Base-by-base conservation (phyloP, 1,140 invertebrate genomes). In the Mercenaria mercenaria region DNA sequence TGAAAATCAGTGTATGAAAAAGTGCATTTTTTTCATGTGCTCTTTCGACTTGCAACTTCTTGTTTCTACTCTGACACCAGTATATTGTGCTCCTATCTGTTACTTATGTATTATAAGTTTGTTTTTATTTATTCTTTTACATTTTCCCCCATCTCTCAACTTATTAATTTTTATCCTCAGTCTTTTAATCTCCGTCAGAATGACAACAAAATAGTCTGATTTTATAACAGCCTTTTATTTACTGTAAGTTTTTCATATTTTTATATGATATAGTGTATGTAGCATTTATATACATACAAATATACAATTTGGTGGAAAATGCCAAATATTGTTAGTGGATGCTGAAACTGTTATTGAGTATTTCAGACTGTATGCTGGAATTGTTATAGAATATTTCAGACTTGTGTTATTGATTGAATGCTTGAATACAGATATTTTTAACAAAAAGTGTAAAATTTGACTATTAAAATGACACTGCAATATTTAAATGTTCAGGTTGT, bases 391-490 rank as follows among this genome's bases (percentile, higher is more conserved):
- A 41, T 72, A 72, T 72, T 72, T 39, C 67, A 37, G 34, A 39
- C 32, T 72, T 72, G 59, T 64, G 52, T 23, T 67, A 23, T 79
- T 87, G 85, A 43, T 67, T 67, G 85, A 41, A 79, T 87, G 85
- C 6, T 79, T 87, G 32, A 87, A 61, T 43, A 86, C 52, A 87
- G 52, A 59, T 77, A 77, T 87, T 87, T 87, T 87, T 61, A 87
- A 50, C 50, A 87, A 83, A 82, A 87, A 87, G 85, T 87, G 85
- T 87, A 87, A 77, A 87, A 87, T 61, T 87, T 87, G 72, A 87
- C 72, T 87, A 87, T 87, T 86, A 87, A 86, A 87, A 87, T 79
- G 85, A 87, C 85, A 87, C 85, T 87, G 85, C 72, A 87, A 87
- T 79, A 61, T 69, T 85, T 72, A 43, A 32, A 32, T 85, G 37